These are phyloP conservation scores for Diadumene lineata DNA, from an alignment of 92 coral and sea anemone species.

Conservation along the genomic window DNA sequence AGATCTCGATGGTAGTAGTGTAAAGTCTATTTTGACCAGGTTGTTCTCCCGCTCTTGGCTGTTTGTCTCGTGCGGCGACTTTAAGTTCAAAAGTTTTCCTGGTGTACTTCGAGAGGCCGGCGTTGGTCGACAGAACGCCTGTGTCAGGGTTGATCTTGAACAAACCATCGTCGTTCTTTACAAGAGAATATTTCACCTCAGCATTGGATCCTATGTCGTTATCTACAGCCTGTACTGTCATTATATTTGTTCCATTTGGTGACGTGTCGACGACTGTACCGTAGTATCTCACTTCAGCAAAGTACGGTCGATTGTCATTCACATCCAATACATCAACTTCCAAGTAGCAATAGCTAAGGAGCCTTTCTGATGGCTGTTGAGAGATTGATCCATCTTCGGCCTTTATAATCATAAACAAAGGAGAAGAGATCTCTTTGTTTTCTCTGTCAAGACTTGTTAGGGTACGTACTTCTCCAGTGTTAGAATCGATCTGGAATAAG, in stretches of 20 bases:
- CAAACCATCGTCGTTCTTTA: conserved; percentile 19
- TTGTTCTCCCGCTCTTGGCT: conserved; percentile 41
- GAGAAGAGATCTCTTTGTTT: conserved; percentile 52
- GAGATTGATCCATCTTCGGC: conserved; percentile 82
- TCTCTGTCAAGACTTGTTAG: conserved; percentile 73
- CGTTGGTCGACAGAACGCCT: conserved; percentile 23
- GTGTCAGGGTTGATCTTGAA: conserved; percentile 16
- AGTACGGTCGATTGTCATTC: conserved; percentile 79
- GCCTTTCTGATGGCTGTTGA: conserved; percentile 36
- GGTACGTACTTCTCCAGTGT: conserved; percentile 68
- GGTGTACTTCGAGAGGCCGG: not conserved
- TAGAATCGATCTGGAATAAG: conserved; percentile 66
- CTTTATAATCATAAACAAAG: conserved; percentile 48
- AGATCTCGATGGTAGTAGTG: conserved; percentile 50
- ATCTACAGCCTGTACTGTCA: conserved; percentile 67
- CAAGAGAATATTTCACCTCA: conserved; percentile 38
- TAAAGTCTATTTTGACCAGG: conserved; percentile 31
- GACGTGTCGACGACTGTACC: conserved; percentile 52
- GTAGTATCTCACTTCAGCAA: conserved; percentile 44
- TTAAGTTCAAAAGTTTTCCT: conserved; percentile 30
- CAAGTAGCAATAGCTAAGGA: conserved; percentile 64
- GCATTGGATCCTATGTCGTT: conserved; percentile 51
- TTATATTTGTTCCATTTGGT: conserved; percentile 45
- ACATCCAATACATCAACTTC: conserved; percentile 57
- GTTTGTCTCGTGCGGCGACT: conserved; percentile 37